phyloP scores from a whole-genome alignment of 2,797 vertebrate genomes.

The Clarias pachynema region DNA sequence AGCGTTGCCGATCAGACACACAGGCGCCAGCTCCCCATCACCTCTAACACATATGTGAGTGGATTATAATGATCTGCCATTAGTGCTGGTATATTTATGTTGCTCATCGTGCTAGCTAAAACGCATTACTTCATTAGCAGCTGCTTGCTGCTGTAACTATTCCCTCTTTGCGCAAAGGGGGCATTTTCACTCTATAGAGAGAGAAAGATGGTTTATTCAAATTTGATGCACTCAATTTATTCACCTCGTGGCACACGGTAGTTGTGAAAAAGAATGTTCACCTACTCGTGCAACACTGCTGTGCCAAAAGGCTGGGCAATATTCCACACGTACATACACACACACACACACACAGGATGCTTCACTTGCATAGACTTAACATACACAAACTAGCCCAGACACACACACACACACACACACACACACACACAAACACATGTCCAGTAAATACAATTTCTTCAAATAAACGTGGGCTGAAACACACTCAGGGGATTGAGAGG shows the following conservation, averaged over 20 bases:
- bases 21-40: slow-evolving; percentile 17
- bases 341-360: slow-evolving; percentile 23
- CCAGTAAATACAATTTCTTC: slow-evolving; percentile 57
- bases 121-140: slow-evolving; percentile 58
- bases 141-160: slow-evolving; percentile 47
- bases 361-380: slow-evolving; percentile 39
- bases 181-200: slow-evolving; percentile 34
- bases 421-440: slow-evolving; percentile 35
- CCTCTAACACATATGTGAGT: slow-evolving; percentile 40
- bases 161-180: slow-evolving; percentile 33
- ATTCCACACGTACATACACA: slow-evolving; percentile 39
- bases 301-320: slow-evolving; percentile 48
- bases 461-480: slow-evolving; percentile 59
- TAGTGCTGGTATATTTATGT: slow-evolving; percentile 36
- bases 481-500: slow-evolving; percentile 54
- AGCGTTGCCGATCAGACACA: neutral
- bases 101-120: slow-evolving; percentile 27
- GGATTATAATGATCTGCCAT: slow-evolving; percentile 46
- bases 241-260: slow-evolving; percentile 54
- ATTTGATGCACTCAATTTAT: slow-evolving; percentile 58
- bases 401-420: slow-evolving; percentile 30
- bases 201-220: slow-evolving; percentile 56
- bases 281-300: slow-evolving; percentile 52
- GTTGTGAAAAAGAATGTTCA: slow-evolving; percentile 53
- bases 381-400: slow-evolving; percentile 32